Evolutionary conservation across 2,113 vertebrate genomes (phyloP), one percentile per base, ranked within the genome.

Genomic region (Lepisosteus osseus): DNA sequence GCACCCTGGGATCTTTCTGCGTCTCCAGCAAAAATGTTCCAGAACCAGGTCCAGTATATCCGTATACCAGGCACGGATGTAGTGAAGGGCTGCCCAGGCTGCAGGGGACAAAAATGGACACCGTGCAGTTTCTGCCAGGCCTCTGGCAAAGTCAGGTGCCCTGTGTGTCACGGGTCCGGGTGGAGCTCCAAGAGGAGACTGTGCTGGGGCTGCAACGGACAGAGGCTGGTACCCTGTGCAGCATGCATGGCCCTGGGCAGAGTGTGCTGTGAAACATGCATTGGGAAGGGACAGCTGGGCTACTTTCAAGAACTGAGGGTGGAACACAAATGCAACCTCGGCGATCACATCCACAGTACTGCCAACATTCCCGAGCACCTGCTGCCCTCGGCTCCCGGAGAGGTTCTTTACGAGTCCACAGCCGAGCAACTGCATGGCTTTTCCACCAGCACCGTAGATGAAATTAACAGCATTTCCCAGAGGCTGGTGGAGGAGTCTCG

Each of bases 261-360:
- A 4, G 64, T 59, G 43, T 72, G 71, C 71, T 72, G 71, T n/a
- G 65, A 66, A 7, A 72, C 67, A 64, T 72, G 71, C 15, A 6
- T 72, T 15, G 71, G 71, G n/a, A 67, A 67, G 17, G 71, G 71
- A n/a, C 54, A 29, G 45, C 54, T 72, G 63, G 45, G 71, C 64
- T 72, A 72, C 65, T 72, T 67, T 43, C 45, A 59, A 29, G 71
- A 72, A 43, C 54, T 72, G n/a, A 40, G 54, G n/a, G 71, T 72
- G 64, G 65, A 72, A 51, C 67, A 67, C 65, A 40, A 2, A 1
- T 17, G 54, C 54, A 40, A 67, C 15, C 0, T 65, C 45, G n/a
- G 51, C 5, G 54, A 6, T 9, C 14, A 55, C 17, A 11, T 71
- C 12, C 47, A 63, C n/a, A 62, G 2, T 6, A 9, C 9, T 3